Conservation (phyloP, 2,888 invertebrate genomes). For the Griposia aprilina region DNA sequence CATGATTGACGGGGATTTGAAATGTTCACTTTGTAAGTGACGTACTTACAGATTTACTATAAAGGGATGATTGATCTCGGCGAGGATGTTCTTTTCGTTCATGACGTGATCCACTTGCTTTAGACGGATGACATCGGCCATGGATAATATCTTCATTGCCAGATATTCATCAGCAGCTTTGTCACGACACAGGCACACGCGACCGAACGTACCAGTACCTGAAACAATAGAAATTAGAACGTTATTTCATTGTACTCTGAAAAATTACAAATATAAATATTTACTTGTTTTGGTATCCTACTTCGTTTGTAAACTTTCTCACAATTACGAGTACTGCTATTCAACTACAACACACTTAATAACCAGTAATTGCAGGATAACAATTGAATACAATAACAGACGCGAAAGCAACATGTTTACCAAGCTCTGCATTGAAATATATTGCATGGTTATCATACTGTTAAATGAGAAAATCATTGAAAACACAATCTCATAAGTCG, state of each 20-base stretch:
- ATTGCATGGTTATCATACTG: constrained; percentile 28
- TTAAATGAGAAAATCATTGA: constrained; percentile 22
- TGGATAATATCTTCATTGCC: constrained; percentile 98
- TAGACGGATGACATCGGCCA: constrained; percentile 97
- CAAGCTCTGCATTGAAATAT: constrained; percentile 3
- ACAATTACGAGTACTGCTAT: constrained; percentile 17
- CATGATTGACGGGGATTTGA: constrained; percentile 46
- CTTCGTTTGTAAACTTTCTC: constrained; percentile 17
- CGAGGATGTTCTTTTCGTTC: constrained; percentile 98
- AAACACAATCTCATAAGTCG: constrained; percentile 28
- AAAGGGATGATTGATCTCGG: constrained; percentile 98
- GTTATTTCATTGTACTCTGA: constrained; percentile 5
- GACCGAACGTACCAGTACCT: constrained; percentile 99
- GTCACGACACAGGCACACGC: constrained; percentile 97
- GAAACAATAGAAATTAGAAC: constrained; percentile 72
- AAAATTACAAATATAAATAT: constrained; percentile 7
- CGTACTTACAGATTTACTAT: constrained; percentile 93
- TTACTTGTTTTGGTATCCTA: not conserved
- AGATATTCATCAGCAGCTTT: constrained; percentile 95
- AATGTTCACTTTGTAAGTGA: constrained; percentile 27
- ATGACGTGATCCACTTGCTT: constrained; percentile 99
- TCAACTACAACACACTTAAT: constrained; percentile 1
- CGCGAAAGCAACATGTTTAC: constrained; percentile 16
- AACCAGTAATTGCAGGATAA: constrained; percentile 9
- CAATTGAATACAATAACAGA: constrained; percentile 15